phyloP scores from a whole-genome alignment of 2,113 vertebrate species.

The Gnathonemus longibarbis region DNA sequence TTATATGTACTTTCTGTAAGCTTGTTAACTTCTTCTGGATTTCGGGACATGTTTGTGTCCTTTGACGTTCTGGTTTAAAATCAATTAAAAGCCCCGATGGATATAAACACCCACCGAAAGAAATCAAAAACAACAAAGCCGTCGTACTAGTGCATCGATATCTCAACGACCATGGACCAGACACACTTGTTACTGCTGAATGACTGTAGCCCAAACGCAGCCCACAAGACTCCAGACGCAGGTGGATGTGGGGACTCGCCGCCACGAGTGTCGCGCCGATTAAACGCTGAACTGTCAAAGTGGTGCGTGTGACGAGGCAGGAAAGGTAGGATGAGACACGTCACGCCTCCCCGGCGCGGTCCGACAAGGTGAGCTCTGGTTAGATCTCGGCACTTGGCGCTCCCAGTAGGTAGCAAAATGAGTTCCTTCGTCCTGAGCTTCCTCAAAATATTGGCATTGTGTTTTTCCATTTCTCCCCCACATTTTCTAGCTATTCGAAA shows the following conservation, averaged over 20 bases:
- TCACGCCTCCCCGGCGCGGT: constrained; percentile 17
- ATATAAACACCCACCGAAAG: constrained; percentile 12
- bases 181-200: background rate
- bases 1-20: constrained; percentile 88
- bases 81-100: background rate
- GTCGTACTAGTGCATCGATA: constrained; percentile 33
- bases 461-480: background rate
- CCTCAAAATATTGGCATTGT: background rate
- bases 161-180: constrained; percentile 38
- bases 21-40: constrained; percentile 79
- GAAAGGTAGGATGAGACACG: constrained; percentile 28
- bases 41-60: constrained; percentile 72
- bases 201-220: background rate
- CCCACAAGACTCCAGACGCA: background rate
- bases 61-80: background rate
- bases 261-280: background rate
- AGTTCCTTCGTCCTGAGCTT: background rate
- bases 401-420: background rate
- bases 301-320: constrained; percentile 39
- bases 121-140: background rate
- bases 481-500: background rate
- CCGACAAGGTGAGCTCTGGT: background rate
- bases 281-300: constrained; percentile 57
- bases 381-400: background rate
- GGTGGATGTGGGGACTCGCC: background rate